phyloP scores from a whole-genome alignment of 2,888 invertebrate species.

The Linyphia triangularis region DNA sequence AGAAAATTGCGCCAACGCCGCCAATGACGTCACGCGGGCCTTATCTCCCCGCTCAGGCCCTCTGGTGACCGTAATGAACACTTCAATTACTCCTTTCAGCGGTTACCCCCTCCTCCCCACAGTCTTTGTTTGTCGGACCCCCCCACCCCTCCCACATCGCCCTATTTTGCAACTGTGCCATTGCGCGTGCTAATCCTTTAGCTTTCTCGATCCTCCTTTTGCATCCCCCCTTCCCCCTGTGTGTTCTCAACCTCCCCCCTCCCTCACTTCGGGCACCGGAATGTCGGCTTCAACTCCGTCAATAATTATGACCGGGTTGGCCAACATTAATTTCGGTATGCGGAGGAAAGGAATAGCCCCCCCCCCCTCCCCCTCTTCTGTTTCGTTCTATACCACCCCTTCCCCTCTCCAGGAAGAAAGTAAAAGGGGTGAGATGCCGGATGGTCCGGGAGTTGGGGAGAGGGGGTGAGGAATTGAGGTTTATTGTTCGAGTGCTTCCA shows the following conservation, averaged over 20 bases:
- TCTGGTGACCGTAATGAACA: constrained; percentile 72
- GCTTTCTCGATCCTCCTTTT: constrained; percentile 35
- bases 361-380: neutral
- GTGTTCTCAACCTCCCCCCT: neutral
- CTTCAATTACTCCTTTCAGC: constrained; percentile 72
- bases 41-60: constrained; percentile 71
- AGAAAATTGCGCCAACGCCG: constrained; percentile 71
- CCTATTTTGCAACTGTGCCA: constrained; percentile 57
- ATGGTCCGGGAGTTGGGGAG: constrained; percentile 9
- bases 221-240: neutral
- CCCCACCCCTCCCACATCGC: neutral
- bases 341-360: constrained; percentile 40
- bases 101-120: constrained; percentile 44
- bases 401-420: neutral
- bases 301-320: constrained; percentile 70
- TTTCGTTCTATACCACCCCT: neutral
- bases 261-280: constrained; percentile 57
- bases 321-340: constrained; percentile 71
- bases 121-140: constrained; percentile 54
- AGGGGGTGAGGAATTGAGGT: constrained; percentile 24
- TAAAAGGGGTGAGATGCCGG: constrained; percentile 21
- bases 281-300: constrained; percentile 69
- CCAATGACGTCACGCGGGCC: constrained; percentile 70
- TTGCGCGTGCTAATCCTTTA: constrained; percentile 63
- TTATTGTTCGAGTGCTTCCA: constrained; percentile 46